Evolutionary conservation across 2,888 invertebrate genomes (phyloP).

Genomic region (Emesis russula): DNA sequence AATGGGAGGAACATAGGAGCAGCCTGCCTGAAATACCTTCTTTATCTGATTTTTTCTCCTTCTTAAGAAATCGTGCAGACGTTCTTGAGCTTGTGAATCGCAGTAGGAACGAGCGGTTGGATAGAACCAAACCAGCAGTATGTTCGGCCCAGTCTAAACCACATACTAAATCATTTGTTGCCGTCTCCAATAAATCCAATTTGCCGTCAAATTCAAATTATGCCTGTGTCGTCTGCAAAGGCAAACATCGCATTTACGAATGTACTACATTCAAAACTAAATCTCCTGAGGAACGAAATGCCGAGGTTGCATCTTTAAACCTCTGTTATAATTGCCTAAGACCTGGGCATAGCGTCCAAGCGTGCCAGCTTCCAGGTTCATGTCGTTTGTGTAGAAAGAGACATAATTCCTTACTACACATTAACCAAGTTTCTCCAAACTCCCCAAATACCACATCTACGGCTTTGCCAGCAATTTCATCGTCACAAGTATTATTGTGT

Average conservation of each 20-base stretch:
- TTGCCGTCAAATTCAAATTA: slow-evolving; percentile 6
- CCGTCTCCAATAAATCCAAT: slow-evolving; percentile 26
- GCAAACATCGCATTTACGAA: slow-evolving; percentile 71
- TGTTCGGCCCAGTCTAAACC: no score
- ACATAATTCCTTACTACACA: slow-evolving; percentile 37
- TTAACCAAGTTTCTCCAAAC: not conserved
- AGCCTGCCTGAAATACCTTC: slow-evolving; percentile 32
- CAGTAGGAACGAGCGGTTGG: slow-evolving; percentile 18
- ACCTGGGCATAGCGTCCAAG: slow-evolving; percentile 53
- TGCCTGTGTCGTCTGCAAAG: slow-evolving; percentile 54
- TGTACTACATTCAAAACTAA: slow-evolving; percentile 40
- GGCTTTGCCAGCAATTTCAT: not conserved
- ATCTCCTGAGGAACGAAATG: slow-evolving; percentile 43
- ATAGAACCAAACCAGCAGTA: not conserved
- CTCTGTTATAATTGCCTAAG: slow-evolving; percentile 75
- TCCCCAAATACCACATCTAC: not conserved
- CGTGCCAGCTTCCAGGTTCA: slow-evolving; percentile 53
- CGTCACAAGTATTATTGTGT: not conserved
- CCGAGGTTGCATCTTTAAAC: slow-evolving; percentile 43
- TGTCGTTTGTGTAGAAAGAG: slow-evolving; percentile 57
- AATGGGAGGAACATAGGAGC: slow-evolving; percentile 54
- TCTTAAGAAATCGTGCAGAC: slow-evolving; percentile 78
- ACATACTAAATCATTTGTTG: slow-evolving; percentile 9
- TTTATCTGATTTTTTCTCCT: slow-evolving; percentile 66
- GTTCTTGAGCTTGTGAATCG: slow-evolving; percentile 76